Evolutionary conservation across 2,888 invertebrate species (phyloP).

Genomic region (Eurytoma adleriae): DNA sequence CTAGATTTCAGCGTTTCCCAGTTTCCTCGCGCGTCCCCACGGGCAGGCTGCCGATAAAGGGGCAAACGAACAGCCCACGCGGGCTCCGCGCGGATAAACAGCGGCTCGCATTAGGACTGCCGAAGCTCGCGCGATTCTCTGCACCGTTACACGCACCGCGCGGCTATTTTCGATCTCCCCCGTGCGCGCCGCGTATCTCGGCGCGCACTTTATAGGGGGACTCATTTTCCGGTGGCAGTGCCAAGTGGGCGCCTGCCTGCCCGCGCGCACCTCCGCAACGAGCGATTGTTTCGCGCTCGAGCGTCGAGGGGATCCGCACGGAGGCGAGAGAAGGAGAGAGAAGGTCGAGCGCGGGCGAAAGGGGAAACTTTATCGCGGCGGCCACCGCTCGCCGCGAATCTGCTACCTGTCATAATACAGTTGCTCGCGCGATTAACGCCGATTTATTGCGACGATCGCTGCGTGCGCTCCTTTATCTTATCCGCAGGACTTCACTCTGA

Average conservation of each 20-base stretch:
- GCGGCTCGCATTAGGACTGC: slow-evolving; percentile 43
- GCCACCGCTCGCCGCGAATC: slow-evolving; percentile 4
- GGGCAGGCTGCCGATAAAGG: not conserved
- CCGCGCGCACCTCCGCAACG: slow-evolving; percentile 15
- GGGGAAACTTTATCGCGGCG: no score
- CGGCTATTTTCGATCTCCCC: not conserved
- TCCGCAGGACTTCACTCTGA: no score
- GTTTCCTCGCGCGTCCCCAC: slow-evolving; percentile 36
- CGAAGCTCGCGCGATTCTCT: slow-evolving; percentile 6
- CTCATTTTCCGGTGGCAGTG: slow-evolving; percentile 37
- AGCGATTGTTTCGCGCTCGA: slow-evolving; percentile 52
- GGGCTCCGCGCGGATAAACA: slow-evolving; percentile 2
- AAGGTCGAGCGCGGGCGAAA: not conserved
- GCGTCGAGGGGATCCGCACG: not conserved
- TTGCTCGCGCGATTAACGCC: slow-evolving; percentile 22
- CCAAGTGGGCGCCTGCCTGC: slow-evolving; percentile 34
- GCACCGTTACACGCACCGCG: slow-evolving; percentile 34
- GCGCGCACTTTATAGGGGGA: slow-evolving; percentile 6
- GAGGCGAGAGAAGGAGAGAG: not conserved
- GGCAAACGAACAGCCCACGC: slow-evolving; percentile 37
- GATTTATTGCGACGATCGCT: slow-evolving; percentile 20
- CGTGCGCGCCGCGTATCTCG: not conserved
- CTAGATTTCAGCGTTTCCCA: not conserved
- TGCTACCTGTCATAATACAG: slow-evolving; percentile 35
- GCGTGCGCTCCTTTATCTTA: no score